Evolutionary conservation across 2,797 vertebrate genomes (phyloP).

Genomic region (Danio albolineatus): DNA sequence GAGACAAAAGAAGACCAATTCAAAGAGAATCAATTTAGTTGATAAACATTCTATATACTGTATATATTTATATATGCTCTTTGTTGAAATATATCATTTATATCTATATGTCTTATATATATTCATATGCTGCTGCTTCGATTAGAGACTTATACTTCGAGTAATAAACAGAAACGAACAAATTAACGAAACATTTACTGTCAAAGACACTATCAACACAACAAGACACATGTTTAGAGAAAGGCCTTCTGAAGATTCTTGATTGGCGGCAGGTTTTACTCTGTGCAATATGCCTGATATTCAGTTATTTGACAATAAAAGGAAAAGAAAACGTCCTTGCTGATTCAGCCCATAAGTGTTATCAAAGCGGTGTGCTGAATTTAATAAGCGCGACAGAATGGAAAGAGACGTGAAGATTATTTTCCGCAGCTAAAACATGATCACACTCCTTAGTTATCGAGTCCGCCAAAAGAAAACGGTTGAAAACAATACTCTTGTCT

Average conservation of each 20-base stretch:
- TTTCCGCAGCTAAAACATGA: slow-evolving; percentile 53
- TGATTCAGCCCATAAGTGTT: slow-evolving; percentile 34
- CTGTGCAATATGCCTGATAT: slow-evolving; percentile 40
- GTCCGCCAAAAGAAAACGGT: slow-evolving; percentile 64
- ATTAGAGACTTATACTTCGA: slow-evolving; percentile 78
- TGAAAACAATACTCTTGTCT: slow-evolving; percentile 63
- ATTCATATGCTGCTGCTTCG: slow-evolving; percentile 72
- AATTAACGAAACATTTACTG: slow-evolving; percentile 70
- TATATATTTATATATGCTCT: slow-evolving; percentile 72
- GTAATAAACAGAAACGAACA: slow-evolving; percentile 64
- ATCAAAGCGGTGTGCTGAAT: slow-evolving; percentile 41
- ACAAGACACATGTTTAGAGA: slow-evolving; percentile 69
- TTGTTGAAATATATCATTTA: slow-evolving; percentile 77
- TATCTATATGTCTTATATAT: slow-evolving; percentile 65
- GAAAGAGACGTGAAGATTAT: slow-evolving; percentile 38
- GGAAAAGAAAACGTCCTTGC: slow-evolving; percentile 40
- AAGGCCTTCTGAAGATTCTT: slow-evolving; percentile 41
- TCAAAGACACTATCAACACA: slow-evolving; percentile 78
- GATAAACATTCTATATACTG: slow-evolving; percentile 80
- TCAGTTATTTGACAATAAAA: slow-evolving; percentile 56
- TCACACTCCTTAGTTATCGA: slow-evolving; percentile 54
- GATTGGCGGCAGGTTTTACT: slow-evolving; percentile 54
- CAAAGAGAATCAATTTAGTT: slow-evolving; percentile 79
- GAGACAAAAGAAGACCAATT: slow-evolving; percentile 77
- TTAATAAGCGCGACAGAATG: slow-evolving; percentile 31